A percentile compares a stretch with the other conserved stretches of the same genome.
Conservation (phyloP, 2,888 invertebrate species). For the Meteorus colon region DNA sequence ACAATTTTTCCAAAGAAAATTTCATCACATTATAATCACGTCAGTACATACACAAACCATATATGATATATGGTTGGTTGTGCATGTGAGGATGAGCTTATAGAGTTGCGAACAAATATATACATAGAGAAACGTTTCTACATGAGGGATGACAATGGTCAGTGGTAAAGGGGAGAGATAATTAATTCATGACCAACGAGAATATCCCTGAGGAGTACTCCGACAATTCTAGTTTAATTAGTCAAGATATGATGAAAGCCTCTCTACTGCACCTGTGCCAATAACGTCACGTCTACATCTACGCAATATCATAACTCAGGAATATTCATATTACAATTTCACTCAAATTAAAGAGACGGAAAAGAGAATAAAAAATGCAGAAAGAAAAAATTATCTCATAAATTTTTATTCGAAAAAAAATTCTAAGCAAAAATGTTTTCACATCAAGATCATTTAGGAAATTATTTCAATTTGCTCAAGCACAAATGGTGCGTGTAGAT, state of each 20-base stretch:
- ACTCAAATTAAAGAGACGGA: not conserved
- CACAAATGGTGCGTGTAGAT: conserved; percentile 26
- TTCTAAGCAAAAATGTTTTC: not conserved
- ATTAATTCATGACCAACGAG: conserved; percentile 64
- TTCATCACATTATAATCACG: no score
- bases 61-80: not conserved
- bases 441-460: not conserved
- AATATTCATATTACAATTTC: conserved; percentile 13
- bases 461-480: not conserved
- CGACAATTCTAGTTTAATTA: conserved; percentile 66
- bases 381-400: not conserved
- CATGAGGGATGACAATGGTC: conserved; percentile 52
- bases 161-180: conserved; percentile 56
- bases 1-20: no score
- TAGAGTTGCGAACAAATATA: conserved; percentile 2
- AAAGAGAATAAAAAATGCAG: not conserved
- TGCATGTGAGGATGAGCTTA: conserved; percentile 30
- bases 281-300: conserved; percentile 1
- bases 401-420: not conserved
- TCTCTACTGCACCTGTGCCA: conserved; percentile 43
- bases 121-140: conserved; percentile 36
- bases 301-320: conserved; percentile 28
- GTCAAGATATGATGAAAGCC: conserved; percentile 66
- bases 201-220: conserved; percentile 58
- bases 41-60: not conserved